Base-by-base conservation (phyloP, 2,797 vertebrate genomes). In the Dromococcyx pavoninus region DNA sequence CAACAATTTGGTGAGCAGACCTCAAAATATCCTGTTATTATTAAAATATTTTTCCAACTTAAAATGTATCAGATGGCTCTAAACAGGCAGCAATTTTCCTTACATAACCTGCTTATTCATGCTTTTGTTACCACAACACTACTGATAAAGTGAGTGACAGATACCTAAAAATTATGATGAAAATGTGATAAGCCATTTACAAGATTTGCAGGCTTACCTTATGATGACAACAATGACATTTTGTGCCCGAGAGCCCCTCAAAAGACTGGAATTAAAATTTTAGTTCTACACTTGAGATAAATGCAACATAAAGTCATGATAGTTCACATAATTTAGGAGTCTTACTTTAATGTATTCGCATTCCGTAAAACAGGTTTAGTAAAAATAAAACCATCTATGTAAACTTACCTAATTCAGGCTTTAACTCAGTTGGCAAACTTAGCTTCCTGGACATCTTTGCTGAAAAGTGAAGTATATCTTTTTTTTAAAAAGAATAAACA, bases 361-460 rank as follows among this genome's bases (percentile, higher is more conserved):
- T 93, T 83, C 53, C 43, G 24, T 81, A 85, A 84, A 86, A 91
- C 44, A 96, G 78, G 88, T 86, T 88, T 35, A 94, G 77, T 62
- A 95, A 92, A 69, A 96, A 87, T 21, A 86, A 92, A 89, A 66
- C 88, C 85, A 94, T 94, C 93, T 94, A 89, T 80, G 88, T 89
- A 92, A 96, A 98, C 99, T 99, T 99, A 99, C 99, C 99, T 98
- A 99, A 98, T 98, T 99, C 99, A 98, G 99, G 99, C 99, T 99
- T 99, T 98, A 99, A 98, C 98, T 99, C 99, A 98, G 99, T 99
- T 98, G 99, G 99, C 98, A 99, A 99, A 98, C 99, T 99, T 99
- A 99, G 99, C 98, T 99, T 99, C 98, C 99, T 99, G 98, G 99
- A 99, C 99, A 99, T 99, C 99, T 99, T 99, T 98, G 99, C 99